A percentile compares a stretch with the other conserved stretches of the same genome.
Conservation (phyloP, 2,888 invertebrate genomes). For the Harmothoe impar region DNA sequence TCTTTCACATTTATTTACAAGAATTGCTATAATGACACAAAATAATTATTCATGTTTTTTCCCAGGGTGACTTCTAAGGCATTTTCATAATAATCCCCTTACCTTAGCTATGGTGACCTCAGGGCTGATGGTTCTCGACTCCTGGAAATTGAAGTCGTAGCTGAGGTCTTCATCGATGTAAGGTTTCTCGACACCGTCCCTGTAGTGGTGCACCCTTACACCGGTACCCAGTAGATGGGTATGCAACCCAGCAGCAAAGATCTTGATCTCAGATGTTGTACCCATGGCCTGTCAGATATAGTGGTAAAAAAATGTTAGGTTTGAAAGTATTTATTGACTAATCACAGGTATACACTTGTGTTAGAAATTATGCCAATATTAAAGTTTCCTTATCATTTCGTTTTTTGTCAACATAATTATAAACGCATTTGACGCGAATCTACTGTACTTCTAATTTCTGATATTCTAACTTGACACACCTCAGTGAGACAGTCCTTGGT, state of each 20-base stretch:
- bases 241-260: conserved; percentile 24
- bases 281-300: conserved; percentile 22
- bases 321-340: no score
- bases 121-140: background rate
- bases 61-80: no score
- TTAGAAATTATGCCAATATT: no score
- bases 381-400: no score
- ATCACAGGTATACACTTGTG: no score
- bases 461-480: background rate
- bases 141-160: conserved; percentile 57
- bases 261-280: background rate
- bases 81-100: no score
- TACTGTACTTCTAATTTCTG: no score
- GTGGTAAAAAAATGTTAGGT: background rate
- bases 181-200: conserved; percentile 41
- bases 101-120: conserved; percentile 26
- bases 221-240: conserved; percentile 41
- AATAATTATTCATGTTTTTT: no score
- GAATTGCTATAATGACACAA: no score
- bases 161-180: background rate
- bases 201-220: background rate
- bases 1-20: no score
- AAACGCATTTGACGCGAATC: no score
- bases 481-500: conserved; percentile 35
- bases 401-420: no score